Conservation (phyloP, 2,888 invertebrate genomes). For the Trichogramma dendrolimi region DNA sequence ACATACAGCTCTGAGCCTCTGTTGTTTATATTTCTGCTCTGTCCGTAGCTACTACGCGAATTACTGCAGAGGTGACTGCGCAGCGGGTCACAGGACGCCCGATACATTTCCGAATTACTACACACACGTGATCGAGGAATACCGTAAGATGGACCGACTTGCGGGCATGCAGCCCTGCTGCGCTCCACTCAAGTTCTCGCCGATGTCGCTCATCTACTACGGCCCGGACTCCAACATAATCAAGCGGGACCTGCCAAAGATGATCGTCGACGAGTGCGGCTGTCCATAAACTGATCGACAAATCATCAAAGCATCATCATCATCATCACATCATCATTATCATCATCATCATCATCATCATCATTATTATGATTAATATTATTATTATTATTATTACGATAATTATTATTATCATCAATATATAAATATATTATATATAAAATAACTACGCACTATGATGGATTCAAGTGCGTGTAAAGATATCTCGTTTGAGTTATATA, state of each 20-base stretch:
- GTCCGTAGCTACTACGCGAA: slow-evolving; percentile 74
- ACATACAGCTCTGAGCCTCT: too few relatives aligned
- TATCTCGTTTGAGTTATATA: too few relatives aligned
- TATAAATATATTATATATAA: too few relatives aligned
- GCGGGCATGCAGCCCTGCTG: slow-evolving; percentile 87
- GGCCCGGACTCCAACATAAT: slow-evolving; percentile 86
- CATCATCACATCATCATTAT: neutral
- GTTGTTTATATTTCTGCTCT: slow-evolving; percentile 1
- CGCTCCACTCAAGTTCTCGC: slow-evolving; percentile 85
- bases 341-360: neutral
- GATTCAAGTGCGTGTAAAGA: too few relatives aligned
- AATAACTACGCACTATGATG: too few relatives aligned
- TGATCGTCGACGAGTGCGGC: slow-evolving; percentile 94
- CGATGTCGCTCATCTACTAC: slow-evolving; percentile 89
- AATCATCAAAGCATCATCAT: neutral
- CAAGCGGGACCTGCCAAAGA: slow-evolving; percentile 89
- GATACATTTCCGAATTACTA: slow-evolving; percentile 83
- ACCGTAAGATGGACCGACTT: slow-evolving; percentile 69
- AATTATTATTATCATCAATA: slow-evolving; percentile 3
- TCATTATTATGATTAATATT: neutral
- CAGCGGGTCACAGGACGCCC: slow-evolving; percentile 70
- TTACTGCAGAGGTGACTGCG: slow-evolving; percentile 87
- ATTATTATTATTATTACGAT: neutral
- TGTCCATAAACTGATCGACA: slow-evolving; percentile 62
- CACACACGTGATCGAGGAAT: slow-evolving; percentile 87